phyloP scores from a whole-genome alignment of 2,113 vertebrate genomes.

The Melierax canorus region DNA sequence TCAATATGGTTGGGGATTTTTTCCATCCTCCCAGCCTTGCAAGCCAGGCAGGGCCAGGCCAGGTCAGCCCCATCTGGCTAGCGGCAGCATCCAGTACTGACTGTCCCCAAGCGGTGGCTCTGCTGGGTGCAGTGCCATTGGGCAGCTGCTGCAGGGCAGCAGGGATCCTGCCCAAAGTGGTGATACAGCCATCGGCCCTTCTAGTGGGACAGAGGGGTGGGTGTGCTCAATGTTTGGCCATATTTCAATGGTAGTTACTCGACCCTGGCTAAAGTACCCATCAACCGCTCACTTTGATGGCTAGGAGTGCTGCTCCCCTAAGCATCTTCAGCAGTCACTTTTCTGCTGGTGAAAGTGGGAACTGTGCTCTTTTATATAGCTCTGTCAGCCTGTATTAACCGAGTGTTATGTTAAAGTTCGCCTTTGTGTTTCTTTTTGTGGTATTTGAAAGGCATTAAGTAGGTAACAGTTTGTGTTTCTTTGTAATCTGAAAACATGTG shows the following conservation, averaged over 20 bases:
- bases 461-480: background rate
- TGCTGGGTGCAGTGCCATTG: background rate
- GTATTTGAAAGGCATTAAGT: background rate
- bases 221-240: rapidly evolving
- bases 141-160: background rate
- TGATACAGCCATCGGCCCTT: rapidly evolving
- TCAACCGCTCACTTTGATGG: background rate
- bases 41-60: background rate
- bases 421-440: background rate
- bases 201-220: background rate
- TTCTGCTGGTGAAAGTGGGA: background rate
- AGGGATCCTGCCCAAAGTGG: background rate
- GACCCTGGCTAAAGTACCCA: background rate
- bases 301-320: background rate
- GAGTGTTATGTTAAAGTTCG: background rate
- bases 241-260: background rate
- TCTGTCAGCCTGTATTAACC: background rate
- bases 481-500: background rate
- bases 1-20: background rate
- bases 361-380: background rate
- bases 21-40: background rate
- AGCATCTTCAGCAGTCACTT: background rate
- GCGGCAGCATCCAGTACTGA: background rate
- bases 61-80: background rate
- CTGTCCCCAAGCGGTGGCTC: background rate